Evolutionary conservation across 2,888 invertebrate genomes (phyloP), one percentile per base, ranked within the genome.

Genomic region (Cyrtodaria siliqua): DNA sequence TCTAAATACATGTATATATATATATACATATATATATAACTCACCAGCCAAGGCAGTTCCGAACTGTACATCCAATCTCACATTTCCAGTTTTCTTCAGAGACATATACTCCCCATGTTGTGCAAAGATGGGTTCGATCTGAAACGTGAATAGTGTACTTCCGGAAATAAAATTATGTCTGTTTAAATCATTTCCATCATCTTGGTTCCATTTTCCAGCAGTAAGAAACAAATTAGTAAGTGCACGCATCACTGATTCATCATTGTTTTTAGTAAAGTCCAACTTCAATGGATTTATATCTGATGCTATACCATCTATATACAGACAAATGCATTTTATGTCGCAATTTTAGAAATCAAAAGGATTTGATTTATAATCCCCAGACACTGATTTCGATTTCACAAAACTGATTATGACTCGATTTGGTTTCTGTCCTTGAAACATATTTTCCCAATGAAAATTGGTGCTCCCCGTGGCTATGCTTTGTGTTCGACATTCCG

Each of bases 391-490:
- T 38, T 55, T 64, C 8, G 55, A 50, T 29, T 53, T 42, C 9
- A 70, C 75, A 61, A 70, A 75, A 4, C 61, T 64, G 9, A 70
- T 33, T 1, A 66, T 42, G 6, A 68, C 29, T 2, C 29, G 16
- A 2, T 55, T 56, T 2, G 69, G 75, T 53, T 27, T 69, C 26
- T 61, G 38, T 2, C 66, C 70, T 60, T 69, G 60, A 40, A 70
- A 75, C 52, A 75, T 20, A 26, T 69, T 70, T 2, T 70, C 75
- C 69, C 59, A 75, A 29, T 33, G 8, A 38, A 60, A 75, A 1
- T 26, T 9, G 1, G 55, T 59, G 14, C 40, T 40, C 9, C 64
- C 75, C 27, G 24, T 50, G 0, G 61, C 23, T 18, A 75, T 55
- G 44, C 61, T 66, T 16, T 66, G 56, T 18, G 50, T 6, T 12